Evolutionary conservation across 2,113 vertebrate genomes (phyloP).

Genomic region (Tachycineta bicolor): DNA sequence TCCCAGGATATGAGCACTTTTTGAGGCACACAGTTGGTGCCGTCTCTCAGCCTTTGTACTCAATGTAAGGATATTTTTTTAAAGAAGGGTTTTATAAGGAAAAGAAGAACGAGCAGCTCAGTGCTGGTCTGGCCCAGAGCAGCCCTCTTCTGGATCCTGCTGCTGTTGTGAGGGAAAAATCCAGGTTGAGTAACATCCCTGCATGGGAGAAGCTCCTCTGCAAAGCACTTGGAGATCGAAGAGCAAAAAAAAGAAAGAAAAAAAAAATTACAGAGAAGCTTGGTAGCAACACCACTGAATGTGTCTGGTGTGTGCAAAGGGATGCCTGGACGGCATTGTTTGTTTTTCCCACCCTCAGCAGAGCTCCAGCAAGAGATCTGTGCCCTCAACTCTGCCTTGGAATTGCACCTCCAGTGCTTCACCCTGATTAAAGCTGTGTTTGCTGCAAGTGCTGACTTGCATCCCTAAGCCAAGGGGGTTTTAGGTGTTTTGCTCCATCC

Average conservation of each 20-base stretch:
- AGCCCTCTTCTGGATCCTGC: background rate
- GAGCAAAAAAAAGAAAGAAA: background rate
- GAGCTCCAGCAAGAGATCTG: background rate
- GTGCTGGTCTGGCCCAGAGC: background rate
- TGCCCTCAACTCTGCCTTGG: background rate
- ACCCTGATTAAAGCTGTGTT: background rate
- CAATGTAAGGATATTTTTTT: background rate
- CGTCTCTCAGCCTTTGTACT: background rate
- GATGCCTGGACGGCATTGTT: background rate
- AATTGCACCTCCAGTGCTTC: background rate
- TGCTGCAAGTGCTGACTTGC: background rate
- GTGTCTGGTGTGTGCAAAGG: background rate
- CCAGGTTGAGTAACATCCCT: background rate
- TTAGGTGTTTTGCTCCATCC: background rate
- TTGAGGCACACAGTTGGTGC: background rate
- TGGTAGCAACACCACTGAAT: background rate
- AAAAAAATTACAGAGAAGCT: background rate
- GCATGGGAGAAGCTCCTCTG: background rate
- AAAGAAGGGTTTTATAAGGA: accelerated
- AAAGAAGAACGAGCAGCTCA: background rate
- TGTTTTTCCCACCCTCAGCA: background rate
- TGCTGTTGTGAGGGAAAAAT: background rate
- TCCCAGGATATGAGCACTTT: background rate
- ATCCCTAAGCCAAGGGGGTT: background rate
- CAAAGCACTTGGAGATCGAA: background rate